Evolutionary conservation across 2,113 vertebrate species (phyloP), one percentile per base, ranked within the genome.

Genomic region (Leptocoma aspasia): DNA sequence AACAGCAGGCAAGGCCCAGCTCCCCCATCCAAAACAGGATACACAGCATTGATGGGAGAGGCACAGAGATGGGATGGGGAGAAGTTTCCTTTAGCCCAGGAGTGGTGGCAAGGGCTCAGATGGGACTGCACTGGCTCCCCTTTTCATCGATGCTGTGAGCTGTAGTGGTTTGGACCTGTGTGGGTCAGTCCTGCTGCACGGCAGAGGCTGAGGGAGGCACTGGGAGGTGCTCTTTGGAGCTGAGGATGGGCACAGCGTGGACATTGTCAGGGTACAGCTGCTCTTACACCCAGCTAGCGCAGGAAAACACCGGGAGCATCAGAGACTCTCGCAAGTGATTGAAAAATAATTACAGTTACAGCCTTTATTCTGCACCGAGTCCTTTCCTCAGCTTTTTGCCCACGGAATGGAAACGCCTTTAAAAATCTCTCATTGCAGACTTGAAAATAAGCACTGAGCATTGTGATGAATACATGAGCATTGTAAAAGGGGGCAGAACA

Each of bases 371-470:
- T 76, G 47, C 42, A 7, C 42, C 8, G 57, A 42, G 41, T 66
- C 31, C 56, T 84, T 45, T 35, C 4, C 68, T 52, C 47, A 30
- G 56, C 12, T 13, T 44, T 39, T 11, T 47, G 5, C 30, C 10
- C 1, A 11, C 10, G 11, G 49, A 15, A 4, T 39, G 68, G 33
- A 45, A 42, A 37, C 16, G 17, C 37, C 33, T 85, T 75, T 37
- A 50, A 49, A 71, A 91, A 21, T 6, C 35, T 41, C 35, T 70
- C 2, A 0, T 13, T n/a, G 7, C 15, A 42, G 57, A 4, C 6
- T 56, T 41, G 1, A 2, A 10, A 56, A n/a, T 18, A 30, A 33
- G n/a, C 6, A 12, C 1, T 24, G 35, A 45, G 21, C 3, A 0
- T 22, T 18, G 4, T 7, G 13, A 27, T 27, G 49, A 68, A 37